Conservation (phyloP, 35 echinoderm and acorn worm species). For the Heliocidaris erythrogramma region DNA sequence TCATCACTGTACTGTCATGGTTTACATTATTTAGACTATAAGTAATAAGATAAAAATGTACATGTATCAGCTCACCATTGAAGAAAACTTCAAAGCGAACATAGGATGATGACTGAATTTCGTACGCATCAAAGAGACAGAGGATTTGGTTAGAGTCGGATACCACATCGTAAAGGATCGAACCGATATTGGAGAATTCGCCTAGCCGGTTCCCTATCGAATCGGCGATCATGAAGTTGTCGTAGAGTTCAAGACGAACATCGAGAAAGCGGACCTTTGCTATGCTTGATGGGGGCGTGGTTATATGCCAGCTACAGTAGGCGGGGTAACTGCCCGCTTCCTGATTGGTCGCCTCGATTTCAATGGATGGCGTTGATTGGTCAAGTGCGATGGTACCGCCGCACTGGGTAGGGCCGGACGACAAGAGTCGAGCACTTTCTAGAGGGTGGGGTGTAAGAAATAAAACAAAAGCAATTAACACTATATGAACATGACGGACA, state of each 20-base stretch:
- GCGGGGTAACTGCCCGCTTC: constrained; percentile 7
- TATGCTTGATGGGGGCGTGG: background rate
- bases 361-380: background rate
- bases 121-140: background rate
- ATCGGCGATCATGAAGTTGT: background rate
- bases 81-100: background rate
- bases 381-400: constrained; percentile 16
- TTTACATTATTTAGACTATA: too few relatives aligned
- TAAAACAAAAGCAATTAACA: too few relatives aligned
- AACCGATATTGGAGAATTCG: background rate
- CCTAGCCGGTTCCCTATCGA: background rate
- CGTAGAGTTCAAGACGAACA: background rate
- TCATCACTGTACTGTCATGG: too few relatives aligned
- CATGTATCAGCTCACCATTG: constrained; percentile 9
- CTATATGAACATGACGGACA: too few relatives aligned
- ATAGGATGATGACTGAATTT: background rate
- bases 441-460: background rate
- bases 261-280: background rate
- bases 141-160: constrained; percentile 9
- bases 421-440: background rate
- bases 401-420: background rate
- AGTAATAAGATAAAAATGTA: background rate
- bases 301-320: constrained; percentile 38
- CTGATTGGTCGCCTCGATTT: background rate
- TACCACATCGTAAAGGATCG: background rate